Evolutionary conservation across 2,113 vertebrate genomes (phyloP).

Genomic region (Seriola quinqueradiata): DNA sequence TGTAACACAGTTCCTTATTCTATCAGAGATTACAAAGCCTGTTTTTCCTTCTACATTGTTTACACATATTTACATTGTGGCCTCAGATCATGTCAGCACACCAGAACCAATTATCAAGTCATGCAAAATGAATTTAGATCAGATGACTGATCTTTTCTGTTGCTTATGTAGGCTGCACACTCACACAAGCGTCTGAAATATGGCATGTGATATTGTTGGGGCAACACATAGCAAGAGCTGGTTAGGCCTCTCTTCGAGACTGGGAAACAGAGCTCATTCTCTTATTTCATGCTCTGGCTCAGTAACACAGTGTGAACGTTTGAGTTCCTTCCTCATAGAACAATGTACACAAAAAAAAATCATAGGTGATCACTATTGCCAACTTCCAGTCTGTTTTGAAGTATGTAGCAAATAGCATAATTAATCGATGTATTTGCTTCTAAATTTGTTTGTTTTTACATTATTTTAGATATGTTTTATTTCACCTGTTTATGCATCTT

Average conservation of each 20-base stretch:
- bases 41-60: background rate
- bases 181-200: slow-evolving; percentile 18
- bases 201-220: background rate
- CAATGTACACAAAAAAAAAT: background rate
- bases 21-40: background rate
- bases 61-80: background rate
- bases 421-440: background rate
- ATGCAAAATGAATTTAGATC: slow-evolving; percentile 24
- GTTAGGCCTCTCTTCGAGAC: background rate
- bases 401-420: too few relatives aligned
- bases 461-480: too few relatives aligned
- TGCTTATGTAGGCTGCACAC: background rate
- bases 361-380: background rate
- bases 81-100: background rate
- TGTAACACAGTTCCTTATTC: background rate
- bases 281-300: background rate
- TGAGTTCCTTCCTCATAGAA: background rate
- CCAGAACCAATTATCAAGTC: slow-evolving; percentile 26
- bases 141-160: slow-evolving; percentile 5
- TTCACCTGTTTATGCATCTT: too few relatives aligned
- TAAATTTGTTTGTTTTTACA: too few relatives aligned
- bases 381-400: background rate
- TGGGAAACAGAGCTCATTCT: background rate
- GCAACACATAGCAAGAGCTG: background rate
- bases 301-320: background rate